phyloP scores from a whole-genome alignment of 2,113 vertebrate species.

The Sorex fumeus region DNA sequence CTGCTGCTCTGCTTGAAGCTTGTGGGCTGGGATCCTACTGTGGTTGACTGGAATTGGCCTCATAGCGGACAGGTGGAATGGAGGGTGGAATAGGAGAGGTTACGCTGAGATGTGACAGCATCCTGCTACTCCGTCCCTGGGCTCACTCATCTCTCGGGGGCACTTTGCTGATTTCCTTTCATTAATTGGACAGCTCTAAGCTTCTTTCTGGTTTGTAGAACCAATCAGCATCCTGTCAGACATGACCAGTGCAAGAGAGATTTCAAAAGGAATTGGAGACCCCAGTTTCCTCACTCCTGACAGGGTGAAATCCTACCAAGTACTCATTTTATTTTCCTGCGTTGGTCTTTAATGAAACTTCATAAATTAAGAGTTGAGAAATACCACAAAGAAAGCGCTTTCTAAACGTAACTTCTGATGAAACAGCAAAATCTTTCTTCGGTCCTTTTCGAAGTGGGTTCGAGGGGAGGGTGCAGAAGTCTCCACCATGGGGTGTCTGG shows the following conservation, averaged over 20 bases:
- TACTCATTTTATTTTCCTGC: conserved; percentile 31
- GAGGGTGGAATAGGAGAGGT: not conserved
- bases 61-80: not conserved
- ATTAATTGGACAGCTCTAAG: conserved; percentile 41
- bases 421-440: not conserved
- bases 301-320: not conserved
- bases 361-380: conserved; percentile 71
- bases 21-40: not conserved
- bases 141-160: not conserved
- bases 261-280: conserved; percentile 35
- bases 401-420: conserved; percentile 9
- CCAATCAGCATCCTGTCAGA: conserved; percentile 11
- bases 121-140: not conserved
- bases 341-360: conserved; percentile 61
- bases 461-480: not conserved
- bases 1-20: not conserved
- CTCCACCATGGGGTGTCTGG: not conserved
- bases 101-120: not conserved
- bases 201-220: not conserved
- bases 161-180: conserved; percentile 8
- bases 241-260: not conserved
- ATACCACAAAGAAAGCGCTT: conserved; percentile 45
- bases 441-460: not conserved
- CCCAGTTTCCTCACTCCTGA: not conserved
- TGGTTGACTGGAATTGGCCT: not conserved